Evolutionary conservation across 2,797 vertebrate species (phyloP).

Genomic region (Calcarius lapponicus): DNA sequence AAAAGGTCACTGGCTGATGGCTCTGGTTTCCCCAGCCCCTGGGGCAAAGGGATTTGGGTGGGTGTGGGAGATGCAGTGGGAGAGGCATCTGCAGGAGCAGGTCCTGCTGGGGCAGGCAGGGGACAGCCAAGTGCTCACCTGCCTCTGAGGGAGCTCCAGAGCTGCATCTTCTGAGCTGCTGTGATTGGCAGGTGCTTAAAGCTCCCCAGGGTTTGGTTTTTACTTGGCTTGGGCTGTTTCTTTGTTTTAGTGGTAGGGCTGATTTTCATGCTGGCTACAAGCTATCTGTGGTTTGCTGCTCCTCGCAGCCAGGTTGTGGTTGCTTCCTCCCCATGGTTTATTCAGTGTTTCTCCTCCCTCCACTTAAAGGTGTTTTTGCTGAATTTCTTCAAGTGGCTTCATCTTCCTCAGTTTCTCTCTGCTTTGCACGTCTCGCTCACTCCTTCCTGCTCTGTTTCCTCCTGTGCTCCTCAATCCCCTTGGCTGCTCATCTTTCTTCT

Average conservation of each 20-base stretch:
- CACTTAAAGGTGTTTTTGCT: background rate
- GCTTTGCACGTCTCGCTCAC: rapidly evolving
- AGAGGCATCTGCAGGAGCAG: background rate
- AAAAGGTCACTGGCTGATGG: background rate
- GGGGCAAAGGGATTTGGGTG: background rate
- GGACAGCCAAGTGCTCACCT: background rate
- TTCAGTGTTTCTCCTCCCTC: background rate
- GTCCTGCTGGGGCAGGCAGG: background rate
- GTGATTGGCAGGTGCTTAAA: background rate
- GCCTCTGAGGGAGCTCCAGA: background rate
- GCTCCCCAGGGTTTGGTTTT: background rate
- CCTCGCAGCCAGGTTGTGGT: background rate
- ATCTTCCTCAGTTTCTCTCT: background rate
- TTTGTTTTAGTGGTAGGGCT: background rate
- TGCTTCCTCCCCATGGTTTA: background rate
- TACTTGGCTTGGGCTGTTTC: background rate
- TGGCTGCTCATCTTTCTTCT: background rate
- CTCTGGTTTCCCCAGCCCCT: background rate
- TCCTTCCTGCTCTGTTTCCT: background rate
- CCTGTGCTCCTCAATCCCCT: background rate
- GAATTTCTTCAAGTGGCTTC: background rate
- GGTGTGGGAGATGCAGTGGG: background rate
- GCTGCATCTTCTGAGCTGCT: background rate
- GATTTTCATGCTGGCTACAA: background rate
- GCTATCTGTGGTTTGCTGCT: background rate